A percentile compares a stretch with the other conserved stretches of the same genome.
Conservation (phyloP, 2,888 invertebrate genomes). For the Mamestra brassicae region DNA sequence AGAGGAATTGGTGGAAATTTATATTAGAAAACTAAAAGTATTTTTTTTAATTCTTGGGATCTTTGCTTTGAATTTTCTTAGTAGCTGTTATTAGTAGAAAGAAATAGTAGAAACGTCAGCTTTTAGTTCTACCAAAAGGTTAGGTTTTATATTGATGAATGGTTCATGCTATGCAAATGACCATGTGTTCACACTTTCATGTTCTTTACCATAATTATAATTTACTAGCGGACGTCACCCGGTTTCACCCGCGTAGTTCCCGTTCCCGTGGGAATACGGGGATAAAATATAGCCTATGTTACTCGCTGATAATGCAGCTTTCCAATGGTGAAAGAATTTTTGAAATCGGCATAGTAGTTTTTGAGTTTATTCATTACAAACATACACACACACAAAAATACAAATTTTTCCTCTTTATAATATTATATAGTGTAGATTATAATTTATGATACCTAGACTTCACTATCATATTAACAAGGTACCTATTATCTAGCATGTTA, state of each 20-base stretch:
- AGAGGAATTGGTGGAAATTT: conserved; percentile 25
- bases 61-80: background rate
- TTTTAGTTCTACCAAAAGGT: background rate
- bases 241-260: no score
- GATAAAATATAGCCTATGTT: no score
- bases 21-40: conserved; percentile 18
- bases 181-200: background rate
- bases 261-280: no score
- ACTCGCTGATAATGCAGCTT: no score
- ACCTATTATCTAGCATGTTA: background rate
- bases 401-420: no score
- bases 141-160: background rate
- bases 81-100: background rate
- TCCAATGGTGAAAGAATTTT: no score
- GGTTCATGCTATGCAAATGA: background rate
- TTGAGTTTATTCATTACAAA: no score
- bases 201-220: background rate
- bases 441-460: conserved; percentile 5
- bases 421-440: background rate
- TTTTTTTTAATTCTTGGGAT: background rate
- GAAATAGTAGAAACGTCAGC: background rate
- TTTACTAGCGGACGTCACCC: no score
- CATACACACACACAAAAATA: no score
- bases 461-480: background rate
- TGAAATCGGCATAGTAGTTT: no score